Evolutionary conservation across 2,888 invertebrate genomes (phyloP).

Genomic region (Oligia strigilis): DNA sequence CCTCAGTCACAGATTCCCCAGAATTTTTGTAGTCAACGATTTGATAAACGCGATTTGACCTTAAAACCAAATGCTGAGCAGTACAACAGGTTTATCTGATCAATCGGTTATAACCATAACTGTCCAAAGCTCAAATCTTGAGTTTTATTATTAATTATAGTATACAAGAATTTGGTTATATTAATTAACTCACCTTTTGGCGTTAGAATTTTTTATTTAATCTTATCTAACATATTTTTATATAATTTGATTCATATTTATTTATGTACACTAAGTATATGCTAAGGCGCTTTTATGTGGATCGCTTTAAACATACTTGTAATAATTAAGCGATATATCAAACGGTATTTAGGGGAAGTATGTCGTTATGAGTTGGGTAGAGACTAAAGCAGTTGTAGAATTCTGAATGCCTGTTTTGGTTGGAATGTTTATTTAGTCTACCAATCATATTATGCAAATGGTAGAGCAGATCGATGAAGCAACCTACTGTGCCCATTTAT

Average conservation of each 20-base stretch:
- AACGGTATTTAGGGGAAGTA: slow-evolving; percentile 45
- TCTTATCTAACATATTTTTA: slow-evolving; percentile 39
- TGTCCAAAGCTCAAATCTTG: slow-evolving; percentile 48
- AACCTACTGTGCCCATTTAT: background rate
- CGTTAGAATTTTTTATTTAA: slow-evolving; percentile 42
- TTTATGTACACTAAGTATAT: slow-evolving; percentile 43
- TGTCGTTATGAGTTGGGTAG: slow-evolving; percentile 4
- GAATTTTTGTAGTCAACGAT: slow-evolving; percentile 21
- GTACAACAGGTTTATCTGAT: slow-evolving; percentile 58
- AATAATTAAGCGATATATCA: slow-evolving; percentile 22
- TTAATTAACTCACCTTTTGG: slow-evolving; percentile 50
- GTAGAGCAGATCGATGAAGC: slow-evolving; percentile 3
- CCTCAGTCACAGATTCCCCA: background rate
- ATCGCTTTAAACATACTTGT: slow-evolving; percentile 26
- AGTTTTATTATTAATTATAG: slow-evolving; percentile 56
- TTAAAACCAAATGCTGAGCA: slow-evolving; percentile 39
- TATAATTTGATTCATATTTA: slow-evolving; percentile 56
- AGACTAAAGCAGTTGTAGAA: slow-evolving; percentile 10
- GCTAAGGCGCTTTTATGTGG: slow-evolving; percentile 21
- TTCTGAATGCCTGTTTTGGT: slow-evolving; percentile 22
- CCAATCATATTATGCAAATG: slow-evolving; percentile 16
- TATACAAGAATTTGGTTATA: slow-evolving; percentile 42
- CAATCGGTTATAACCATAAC: slow-evolving; percentile 57
- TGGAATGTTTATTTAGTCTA: slow-evolving; percentile 30
- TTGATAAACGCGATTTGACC: slow-evolving; percentile 34